These are phyloP conservation scores for Andricus quercusramuli DNA, from an alignment of 2,888 invertebrate species.

Conservation along the genomic window DNA sequence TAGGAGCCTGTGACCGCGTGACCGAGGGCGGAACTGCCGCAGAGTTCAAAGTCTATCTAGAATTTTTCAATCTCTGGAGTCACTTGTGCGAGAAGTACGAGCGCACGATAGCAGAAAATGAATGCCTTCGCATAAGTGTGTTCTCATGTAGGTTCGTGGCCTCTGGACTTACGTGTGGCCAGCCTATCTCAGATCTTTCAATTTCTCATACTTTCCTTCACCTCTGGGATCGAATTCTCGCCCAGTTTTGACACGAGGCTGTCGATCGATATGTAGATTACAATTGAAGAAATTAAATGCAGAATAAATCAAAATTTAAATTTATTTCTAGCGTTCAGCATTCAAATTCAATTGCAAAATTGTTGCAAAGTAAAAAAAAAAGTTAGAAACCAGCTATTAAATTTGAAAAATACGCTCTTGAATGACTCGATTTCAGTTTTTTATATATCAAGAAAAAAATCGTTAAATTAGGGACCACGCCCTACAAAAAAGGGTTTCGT, in stretches of 20 bases:
- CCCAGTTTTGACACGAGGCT: conserved; percentile 28
- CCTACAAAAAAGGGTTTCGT: too few relatives aligned
- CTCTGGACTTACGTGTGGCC: conserved; percentile 58
- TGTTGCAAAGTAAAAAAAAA: too few relatives aligned
- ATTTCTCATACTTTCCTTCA: conserved; percentile 69
- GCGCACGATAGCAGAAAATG: conserved; percentile 72
- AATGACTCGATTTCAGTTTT: too few relatives aligned
- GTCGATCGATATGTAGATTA: conserved; percentile 46
- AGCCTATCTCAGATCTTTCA: conserved; percentile 73
- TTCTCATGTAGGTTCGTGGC: conserved; percentile 67
- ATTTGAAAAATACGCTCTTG: too few relatives aligned
- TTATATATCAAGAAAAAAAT: too few relatives aligned
- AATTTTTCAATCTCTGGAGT: conserved; percentile 68
- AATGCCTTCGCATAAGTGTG: conserved; percentile 72
- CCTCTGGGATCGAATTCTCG: conserved; percentile 55
- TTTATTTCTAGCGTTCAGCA: too few relatives aligned
- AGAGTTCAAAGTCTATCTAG: conserved; percentile 64
- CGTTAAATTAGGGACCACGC: too few relatives aligned
- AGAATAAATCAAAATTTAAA: too few relatives aligned
- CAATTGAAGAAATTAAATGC: too few relatives aligned
- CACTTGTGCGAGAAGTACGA: conserved; percentile 61
- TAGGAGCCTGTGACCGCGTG: conserved; percentile 26
- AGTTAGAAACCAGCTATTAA: too few relatives aligned
- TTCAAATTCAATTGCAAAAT: too few relatives aligned
- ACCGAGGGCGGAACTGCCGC: conserved; percentile 44